Evolutionary conservation across 1,140 invertebrate genomes (phyloP), one percentile per base, ranked within the genome.

Genomic region (Zaprionus vittiger): DNA sequence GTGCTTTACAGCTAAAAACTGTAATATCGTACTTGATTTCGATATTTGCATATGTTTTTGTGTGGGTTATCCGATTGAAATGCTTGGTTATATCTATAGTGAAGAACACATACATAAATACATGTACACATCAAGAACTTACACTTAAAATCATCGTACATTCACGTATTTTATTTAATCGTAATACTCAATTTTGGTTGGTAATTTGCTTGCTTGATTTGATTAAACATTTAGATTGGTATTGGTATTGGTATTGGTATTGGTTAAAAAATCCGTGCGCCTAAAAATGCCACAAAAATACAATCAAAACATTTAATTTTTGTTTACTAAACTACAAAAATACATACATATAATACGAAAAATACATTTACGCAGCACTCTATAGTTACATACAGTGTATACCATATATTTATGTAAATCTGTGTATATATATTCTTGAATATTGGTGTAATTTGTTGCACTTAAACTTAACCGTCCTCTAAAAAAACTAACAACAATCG

Each of bases 261-360:
- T n/a, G n/a, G 24, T 56, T 34, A 79, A 86, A 86, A 86, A 86
- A 78, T 73, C 14, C 68, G 84, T 84, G 85, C 85, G 73, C 66
- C 79, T 79, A 84, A 87, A 87, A 87, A 84, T 89, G 69, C 69
- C 81, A 89, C 84, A 89, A 89, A 89, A 89, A 89, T 87, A 90
- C 85, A 89, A 79, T 90, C 79, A 89, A 89, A 84, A 89, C 76
- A 81, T 90, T 83, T 47, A 90, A 34, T 41, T 82, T 83, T 66
- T 52, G 76, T 81, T 90, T 70, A 70, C 83, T 87, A 83, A 87
- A 62, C 83, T 87, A 87, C 83, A 78, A 81, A 86, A 80, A 81
- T 83, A 83, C 56, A 85, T 82, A 81, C 77, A 70, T 81, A 79
- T 66, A 83, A 77, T 84, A 47, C 41, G 41, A 47, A 83, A 83